These are phyloP conservation scores for Elymnias hypermnestra DNA, from an alignment of 1,140 invertebrate genomes.

Conservation along the genomic window DNA sequence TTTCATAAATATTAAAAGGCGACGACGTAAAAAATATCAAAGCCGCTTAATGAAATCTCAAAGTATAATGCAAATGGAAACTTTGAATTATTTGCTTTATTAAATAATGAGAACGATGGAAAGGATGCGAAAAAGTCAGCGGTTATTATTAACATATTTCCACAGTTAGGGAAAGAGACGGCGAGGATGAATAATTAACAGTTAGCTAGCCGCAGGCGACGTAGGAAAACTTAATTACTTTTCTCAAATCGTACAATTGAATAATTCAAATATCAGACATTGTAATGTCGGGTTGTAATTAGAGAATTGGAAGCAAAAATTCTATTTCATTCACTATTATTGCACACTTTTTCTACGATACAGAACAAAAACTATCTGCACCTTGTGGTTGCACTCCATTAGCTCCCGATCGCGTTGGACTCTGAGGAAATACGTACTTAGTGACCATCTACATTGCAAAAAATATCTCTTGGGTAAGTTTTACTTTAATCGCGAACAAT, in stretches of 20 bases:
- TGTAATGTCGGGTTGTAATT: neutral
- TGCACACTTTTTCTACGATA: too few species aligned
- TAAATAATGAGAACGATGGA: conserved; percentile 45
- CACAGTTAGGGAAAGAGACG: conserved; percentile 45
- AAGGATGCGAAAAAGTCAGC: conserved; percentile 53
- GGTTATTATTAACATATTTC: conserved; percentile 61
- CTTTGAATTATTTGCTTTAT: conserved; percentile 43
- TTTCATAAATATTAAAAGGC: conserved; percentile 6
- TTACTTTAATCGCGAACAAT: too few species aligned
- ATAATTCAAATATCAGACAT: conserved; percentile 33
- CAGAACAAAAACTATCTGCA: too few species aligned
- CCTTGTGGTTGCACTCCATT: too few species aligned
- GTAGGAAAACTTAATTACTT: conserved; percentile 64
- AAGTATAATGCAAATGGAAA: conserved; percentile 24
- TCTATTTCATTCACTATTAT: too few species aligned
- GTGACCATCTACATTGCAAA: too few species aligned
- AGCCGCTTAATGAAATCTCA: conserved; percentile 33
- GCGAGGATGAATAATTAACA: conserved; percentile 62
- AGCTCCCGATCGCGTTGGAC: too few species aligned
- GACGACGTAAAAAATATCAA: conserved; percentile 14
- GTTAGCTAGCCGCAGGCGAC: conserved; percentile 45
- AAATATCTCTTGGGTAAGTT: too few species aligned
- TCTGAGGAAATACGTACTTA: too few species aligned
- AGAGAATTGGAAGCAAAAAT: neutral
- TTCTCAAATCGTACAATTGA: conserved; percentile 61